Percentiles rank a stretch among this genome's conserved stretches.
Evolutionary conservation across 2,113 vertebrate genomes (phyloP).

Genomic region (Shinisaurus crocodilurus): DNA sequence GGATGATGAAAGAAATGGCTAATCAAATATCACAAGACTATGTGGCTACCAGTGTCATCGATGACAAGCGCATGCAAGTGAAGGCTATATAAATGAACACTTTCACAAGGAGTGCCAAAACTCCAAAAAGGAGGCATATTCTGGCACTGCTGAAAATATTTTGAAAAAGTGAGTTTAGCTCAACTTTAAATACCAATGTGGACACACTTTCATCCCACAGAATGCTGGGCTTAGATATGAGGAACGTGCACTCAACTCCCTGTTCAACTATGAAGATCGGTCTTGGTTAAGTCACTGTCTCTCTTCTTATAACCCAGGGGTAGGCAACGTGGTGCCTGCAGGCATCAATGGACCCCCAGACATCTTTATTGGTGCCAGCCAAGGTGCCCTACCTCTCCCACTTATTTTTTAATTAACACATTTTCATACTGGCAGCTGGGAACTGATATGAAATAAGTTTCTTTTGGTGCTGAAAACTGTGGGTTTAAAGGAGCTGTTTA

Average conservation of each 20-base stretch:
- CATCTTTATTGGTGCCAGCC: too few relatives aligned
- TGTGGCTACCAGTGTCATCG: neutral
- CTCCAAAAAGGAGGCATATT: neutral
- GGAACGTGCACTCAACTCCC: neutral
- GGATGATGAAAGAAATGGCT: neutral
- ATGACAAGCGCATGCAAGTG: neutral
- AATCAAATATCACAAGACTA: neutral
- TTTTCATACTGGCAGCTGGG: too few relatives aligned
- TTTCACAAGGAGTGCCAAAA: neutral
- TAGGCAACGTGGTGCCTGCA: too few relatives aligned
- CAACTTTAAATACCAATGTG: neutral
- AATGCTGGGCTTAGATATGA: neutral
- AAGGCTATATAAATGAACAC: neutral
- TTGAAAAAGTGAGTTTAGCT: neutral
- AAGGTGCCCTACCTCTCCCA: too few relatives aligned
- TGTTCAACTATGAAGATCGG: neutral
- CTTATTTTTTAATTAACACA: too few relatives aligned
- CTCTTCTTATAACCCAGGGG: neutral
- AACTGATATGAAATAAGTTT: too few relatives aligned
- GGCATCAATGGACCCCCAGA: too few relatives aligned
- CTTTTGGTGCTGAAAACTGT: too few relatives aligned
- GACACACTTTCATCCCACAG: too few relatives aligned
- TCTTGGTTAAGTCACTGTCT: neutral
- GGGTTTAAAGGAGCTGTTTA: too few relatives aligned
- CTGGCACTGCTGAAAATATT: neutral